These are phyloP conservation scores for Candidula unifasciata DNA, from an alignment of 2,888 invertebrate genomes.

Conservation along the genomic window DNA sequence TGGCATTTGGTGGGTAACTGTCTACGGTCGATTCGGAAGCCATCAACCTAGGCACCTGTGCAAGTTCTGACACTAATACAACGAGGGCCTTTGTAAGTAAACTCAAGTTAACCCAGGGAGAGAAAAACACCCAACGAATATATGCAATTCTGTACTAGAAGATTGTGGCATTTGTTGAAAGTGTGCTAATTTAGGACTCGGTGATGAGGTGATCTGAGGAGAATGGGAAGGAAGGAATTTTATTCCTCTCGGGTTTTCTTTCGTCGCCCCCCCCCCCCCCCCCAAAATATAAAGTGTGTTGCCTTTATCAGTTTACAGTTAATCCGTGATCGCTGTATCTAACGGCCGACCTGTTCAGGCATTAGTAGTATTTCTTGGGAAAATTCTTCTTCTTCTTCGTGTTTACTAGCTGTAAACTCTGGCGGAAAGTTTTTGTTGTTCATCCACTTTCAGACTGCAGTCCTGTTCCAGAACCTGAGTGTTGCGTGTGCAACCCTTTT, in stretches of 20 bases:
- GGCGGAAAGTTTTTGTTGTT: too few relatives aligned
- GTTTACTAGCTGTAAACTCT: too few relatives aligned
- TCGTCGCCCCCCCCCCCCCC: not conserved
- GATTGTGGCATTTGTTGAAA: not conserved
- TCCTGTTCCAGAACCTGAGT: too few relatives aligned
- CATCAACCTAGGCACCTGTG: not conserved
- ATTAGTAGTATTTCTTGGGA: too few relatives aligned
- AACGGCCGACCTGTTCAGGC: too few relatives aligned
- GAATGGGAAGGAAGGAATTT: not conserved
- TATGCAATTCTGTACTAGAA: not conserved
- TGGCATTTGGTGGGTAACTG: not conserved
- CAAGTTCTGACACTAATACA: constrained; percentile 1
- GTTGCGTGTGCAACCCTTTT: too few relatives aligned
- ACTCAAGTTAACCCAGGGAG: not conserved
- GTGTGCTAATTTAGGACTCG: not conserved
- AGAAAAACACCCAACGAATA: not conserved
- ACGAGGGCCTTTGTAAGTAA: not conserved
- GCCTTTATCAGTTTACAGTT: too few relatives aligned
- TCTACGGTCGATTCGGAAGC: not conserved
- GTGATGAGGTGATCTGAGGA: not conserved
- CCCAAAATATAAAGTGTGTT: too few relatives aligned
- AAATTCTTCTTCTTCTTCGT: too few relatives aligned
- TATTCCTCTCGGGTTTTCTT: not conserved
- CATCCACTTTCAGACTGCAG: too few relatives aligned
- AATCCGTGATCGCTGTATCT: too few relatives aligned